Percentiles rank a stretch among this genome's conserved stretches.
These are phyloP conservation scores for Rhadinocentrus ornatus DNA, from an alignment of 2,797 vertebrate species.

Conservation along the genomic window DNA sequence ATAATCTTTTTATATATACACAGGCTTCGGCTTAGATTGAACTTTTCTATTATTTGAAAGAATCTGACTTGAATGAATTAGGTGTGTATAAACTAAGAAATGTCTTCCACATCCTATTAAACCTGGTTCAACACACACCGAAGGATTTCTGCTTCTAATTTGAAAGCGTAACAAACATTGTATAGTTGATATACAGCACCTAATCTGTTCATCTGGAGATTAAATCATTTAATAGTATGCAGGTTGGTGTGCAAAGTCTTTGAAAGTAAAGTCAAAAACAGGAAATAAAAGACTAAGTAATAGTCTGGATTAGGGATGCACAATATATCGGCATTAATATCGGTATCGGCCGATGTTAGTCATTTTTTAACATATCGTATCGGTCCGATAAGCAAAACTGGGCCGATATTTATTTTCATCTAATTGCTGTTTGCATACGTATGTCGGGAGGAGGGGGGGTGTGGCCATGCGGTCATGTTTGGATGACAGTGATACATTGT, in stretches of 20 bases:
- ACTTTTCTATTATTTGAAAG: background rate
- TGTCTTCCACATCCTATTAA: background rate
- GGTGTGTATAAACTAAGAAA: background rate
- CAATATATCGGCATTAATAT: too few relatives aligned
- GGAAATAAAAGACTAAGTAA: background rate
- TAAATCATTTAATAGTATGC: background rate
- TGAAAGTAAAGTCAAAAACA: background rate
- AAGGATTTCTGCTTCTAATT: background rate
- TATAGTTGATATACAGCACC: background rate
- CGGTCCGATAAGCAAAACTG: too few relatives aligned
- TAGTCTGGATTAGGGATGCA: too few relatives aligned
- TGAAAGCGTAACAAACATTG: background rate
- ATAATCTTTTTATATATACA: background rate
- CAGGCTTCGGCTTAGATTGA: background rate
- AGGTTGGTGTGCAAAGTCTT: background rate
- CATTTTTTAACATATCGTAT: too few relatives aligned
- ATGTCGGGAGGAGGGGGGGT: too few relatives aligned
- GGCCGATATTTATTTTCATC: too few relatives aligned
- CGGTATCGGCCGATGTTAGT: too few relatives aligned
- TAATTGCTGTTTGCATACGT: too few relatives aligned
- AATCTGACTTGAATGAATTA: background rate
- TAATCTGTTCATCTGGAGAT: background rate
- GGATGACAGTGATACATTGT: too few relatives aligned
- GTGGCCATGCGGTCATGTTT: too few relatives aligned
- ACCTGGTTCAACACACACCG: background rate